A percentile compares a stretch with the other conserved stretches of the same genome.
These are phyloP conservation scores for Pandemis corylana DNA, from an alignment of 2,888 invertebrate species.

Conservation along the genomic window DNA sequence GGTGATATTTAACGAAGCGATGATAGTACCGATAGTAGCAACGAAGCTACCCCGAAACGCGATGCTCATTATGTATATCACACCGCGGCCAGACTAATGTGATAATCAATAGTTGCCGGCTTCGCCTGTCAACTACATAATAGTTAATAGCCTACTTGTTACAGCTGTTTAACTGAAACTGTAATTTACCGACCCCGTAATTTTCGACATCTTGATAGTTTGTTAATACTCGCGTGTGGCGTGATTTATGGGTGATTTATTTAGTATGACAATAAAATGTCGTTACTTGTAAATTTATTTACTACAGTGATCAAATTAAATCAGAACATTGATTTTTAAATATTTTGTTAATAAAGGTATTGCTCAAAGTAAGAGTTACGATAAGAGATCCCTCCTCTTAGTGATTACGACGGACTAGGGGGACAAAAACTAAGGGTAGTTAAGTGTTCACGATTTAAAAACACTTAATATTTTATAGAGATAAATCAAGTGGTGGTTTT, in stretches of 20 bases:
- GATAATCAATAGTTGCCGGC: constrained; percentile 16
- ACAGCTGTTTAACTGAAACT: constrained; percentile 3
- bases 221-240: not conserved
- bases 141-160: constrained; percentile 2
- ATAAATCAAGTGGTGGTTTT: too few relatives aligned
- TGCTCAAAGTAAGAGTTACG: too few relatives aligned
- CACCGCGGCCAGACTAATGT: constrained; percentile 9
- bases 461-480: too few relatives aligned
- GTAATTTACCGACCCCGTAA: not conserved
- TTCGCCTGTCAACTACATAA: constrained; percentile 8
- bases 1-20: constrained; percentile 18
- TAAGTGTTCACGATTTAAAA: too few relatives aligned
- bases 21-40: not conserved
- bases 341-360: too few relatives aligned
- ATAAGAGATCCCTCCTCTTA: too few relatives aligned
- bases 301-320: not conserved
- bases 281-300: not conserved
- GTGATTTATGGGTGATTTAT: not conserved
- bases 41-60: constrained; percentile 1
- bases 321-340: too few relatives aligned
- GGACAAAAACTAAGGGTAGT: too few relatives aligned
- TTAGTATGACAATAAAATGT: not conserved
- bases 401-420: too few relatives aligned
- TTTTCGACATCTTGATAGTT: constrained; percentile 4
- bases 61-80: not conserved